Base-by-base conservation (phyloP, 2,888 invertebrate genomes). In the Habrosyne pyritoides region DNA sequence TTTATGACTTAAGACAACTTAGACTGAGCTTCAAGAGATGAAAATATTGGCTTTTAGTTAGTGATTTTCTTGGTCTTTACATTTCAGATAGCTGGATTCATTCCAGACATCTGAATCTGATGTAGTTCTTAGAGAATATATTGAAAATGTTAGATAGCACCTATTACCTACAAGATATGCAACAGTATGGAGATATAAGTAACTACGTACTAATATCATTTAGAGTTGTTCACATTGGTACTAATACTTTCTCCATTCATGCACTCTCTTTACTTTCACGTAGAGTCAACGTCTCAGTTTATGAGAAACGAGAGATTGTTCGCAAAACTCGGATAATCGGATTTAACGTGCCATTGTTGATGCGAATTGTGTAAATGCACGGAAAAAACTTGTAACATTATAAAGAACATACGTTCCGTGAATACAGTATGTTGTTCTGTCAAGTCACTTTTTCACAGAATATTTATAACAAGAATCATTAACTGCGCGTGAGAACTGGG, bases 181-280 rank as follows among this genome's bases (percentile, higher is more conserved):
- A 28, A 14, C 64, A 67, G 64, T 71, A 72, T 77, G 71, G 61
- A 75, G 75, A 79, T 2, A 28, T 28, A 28, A 69, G 69, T 71
- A 79, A 79, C 83, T 87, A 86, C 87, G 71, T 81, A 79, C 18
- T 28, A 14, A 75, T 77, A 77, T 78, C 77, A 71, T 66, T 75
- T 77, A 69, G 72, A 63, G 73, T 77, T 74, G 70, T 75, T 77
- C 78, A 71, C 73, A 76, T 69, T 65, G 59, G 63, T 69, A 63
- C 73, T 69, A 69, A 77, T 84, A 89, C 91, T 91, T 91, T 91
- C 91, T 89, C 90, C 85, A 86, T 87, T 89, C 87, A 87, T 83
- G 77, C 79, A 80, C 75, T 78, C 82, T 76, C 77, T 73, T 83
- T 83, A 89, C 90, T 91, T 91, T 90, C 87, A 72, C 85, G 77